Base-by-base conservation (phyloP, 2,113 vertebrate species). In the Malurus elegans region DNA sequence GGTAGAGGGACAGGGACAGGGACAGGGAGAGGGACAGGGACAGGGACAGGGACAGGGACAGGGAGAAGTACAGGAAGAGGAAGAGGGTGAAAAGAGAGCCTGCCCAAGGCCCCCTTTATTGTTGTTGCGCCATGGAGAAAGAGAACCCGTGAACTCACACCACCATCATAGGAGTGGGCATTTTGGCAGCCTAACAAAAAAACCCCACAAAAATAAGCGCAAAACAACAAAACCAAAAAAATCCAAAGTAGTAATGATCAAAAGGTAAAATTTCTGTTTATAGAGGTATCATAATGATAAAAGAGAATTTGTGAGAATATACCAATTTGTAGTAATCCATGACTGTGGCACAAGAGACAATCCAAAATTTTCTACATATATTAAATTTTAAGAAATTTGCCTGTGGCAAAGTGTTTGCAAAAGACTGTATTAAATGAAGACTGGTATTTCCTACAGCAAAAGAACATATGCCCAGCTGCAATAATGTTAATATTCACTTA, bases 51-150 rank as follows among this genome's bases (percentile, higher is more conserved):
- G 10, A 26, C 2, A 20, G 44, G 15, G 28, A 40, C 3, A 42
- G 18, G 23, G 4, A 10, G 3, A 34, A 5, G 14, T 15, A n/a
- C 4, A 9, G 21, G 26, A 8, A 56, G 16, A 54, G 12, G 23
- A 4, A 57, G 13, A 29, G 14, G 19, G 8, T 23, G 15, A 48
- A 7, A 48, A 19, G 25, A 36, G 25, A 58, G 8, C 4, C 21
- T 73, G 14, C 14, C 14, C 4, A 38, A 45, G 18, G 9, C 18
- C 28, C 48, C 28, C 8, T 2, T 73, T 42, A 64, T 38, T 18
- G 14, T n/a, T 58, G 7, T 32, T 47, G 14, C 9, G 14, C 6
- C 0, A 0, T 56, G 14, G 9, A 71, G 34, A 34, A 64, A 31
- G 26, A 72, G 7, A 56, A 12, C 7, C 14, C 12, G 28, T 14